These are phyloP conservation scores for Chascanopsetta lugubris DNA, from an alignment of 2,113 vertebrate genomes.

Conservation along the genomic window DNA sequence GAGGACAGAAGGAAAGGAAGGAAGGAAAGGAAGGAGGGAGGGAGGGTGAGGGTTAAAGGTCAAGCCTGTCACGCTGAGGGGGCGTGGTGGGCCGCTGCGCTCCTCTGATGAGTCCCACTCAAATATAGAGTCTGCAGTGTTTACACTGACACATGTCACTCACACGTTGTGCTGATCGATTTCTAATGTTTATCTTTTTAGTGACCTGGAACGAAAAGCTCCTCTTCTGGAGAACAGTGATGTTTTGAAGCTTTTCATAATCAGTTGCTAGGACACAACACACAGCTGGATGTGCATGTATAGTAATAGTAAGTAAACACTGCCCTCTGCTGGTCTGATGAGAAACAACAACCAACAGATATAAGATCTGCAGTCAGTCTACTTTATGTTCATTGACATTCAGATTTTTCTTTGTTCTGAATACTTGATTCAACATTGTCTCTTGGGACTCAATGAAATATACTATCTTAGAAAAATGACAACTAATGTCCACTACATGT, in stretches of 20 bases:
- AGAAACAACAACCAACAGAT: not conserved
- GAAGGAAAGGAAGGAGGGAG: constrained; percentile 22
- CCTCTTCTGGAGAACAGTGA: too few relatives aligned
- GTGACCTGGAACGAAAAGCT: too few relatives aligned
- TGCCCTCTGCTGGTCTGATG: constrained; percentile 59
- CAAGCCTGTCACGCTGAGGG: constrained; percentile 32
- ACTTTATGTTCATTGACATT: not conserved
- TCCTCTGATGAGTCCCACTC: not conserved
- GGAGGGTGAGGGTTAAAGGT: constrained; percentile 59
- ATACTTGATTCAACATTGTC: too few relatives aligned
- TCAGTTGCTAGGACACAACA: not conserved
- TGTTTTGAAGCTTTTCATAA: not conserved
- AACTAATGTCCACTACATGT: too few relatives aligned
- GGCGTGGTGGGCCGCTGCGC: not conserved
- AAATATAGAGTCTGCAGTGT: not conserved
- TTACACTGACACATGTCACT: not conserved
- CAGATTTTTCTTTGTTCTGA: too few relatives aligned
- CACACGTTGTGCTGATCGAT: too few relatives aligned
- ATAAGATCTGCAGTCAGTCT: not conserved
- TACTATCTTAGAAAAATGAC: too few relatives aligned
- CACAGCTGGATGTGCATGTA: not conserved
- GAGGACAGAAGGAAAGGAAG: constrained; percentile 39
- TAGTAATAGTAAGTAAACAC: constrained; percentile 13
- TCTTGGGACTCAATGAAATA: too few relatives aligned
- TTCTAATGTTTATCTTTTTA: too few relatives aligned